Conservation (phyloP, 2,113 vertebrate genomes). For the Cryptotis parvus region DNA sequence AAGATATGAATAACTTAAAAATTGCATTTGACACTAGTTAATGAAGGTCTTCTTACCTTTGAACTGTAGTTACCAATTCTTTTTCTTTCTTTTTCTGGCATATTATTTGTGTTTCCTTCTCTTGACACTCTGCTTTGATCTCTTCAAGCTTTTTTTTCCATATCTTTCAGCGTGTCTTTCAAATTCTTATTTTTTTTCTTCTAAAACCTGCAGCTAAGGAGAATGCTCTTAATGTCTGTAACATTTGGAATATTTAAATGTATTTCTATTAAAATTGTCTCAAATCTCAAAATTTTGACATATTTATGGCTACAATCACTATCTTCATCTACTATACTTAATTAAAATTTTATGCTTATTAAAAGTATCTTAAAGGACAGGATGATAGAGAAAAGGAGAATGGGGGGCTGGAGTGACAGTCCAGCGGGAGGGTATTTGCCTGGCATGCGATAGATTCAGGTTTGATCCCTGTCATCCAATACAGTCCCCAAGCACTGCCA, state of each 20-base stretch:
- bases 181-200: constrained; percentile 91
- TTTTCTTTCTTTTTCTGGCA: constrained; percentile 93
- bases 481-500: too few relatives aligned
- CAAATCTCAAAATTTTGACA: neutral
- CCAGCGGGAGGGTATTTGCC: too few relatives aligned
- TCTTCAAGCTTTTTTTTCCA: constrained; percentile 91
- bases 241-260: constrained; percentile 48
- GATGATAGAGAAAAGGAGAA: neutral
- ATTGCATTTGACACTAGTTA: neutral
- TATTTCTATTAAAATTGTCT: neutral
- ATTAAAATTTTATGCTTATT: neutral
- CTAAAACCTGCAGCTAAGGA: constrained; percentile 91
- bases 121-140: constrained; percentile 85
- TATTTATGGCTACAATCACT: neutral
- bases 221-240: constrained; percentile 39
- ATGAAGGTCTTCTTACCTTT: constrained; percentile 89
- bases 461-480: too few relatives aligned
- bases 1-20: constrained; percentile 9
- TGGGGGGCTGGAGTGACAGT: too few relatives aligned
- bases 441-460: too few relatives aligned
- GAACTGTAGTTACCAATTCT: constrained; percentile 93
- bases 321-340: constrained; percentile 2
- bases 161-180: constrained; percentile 85
- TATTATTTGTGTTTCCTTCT: constrained; percentile 91
- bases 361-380: neutral